Base-by-base conservation (phyloP, 2,888 invertebrate genomes). In the Netelia inedita region DNA sequence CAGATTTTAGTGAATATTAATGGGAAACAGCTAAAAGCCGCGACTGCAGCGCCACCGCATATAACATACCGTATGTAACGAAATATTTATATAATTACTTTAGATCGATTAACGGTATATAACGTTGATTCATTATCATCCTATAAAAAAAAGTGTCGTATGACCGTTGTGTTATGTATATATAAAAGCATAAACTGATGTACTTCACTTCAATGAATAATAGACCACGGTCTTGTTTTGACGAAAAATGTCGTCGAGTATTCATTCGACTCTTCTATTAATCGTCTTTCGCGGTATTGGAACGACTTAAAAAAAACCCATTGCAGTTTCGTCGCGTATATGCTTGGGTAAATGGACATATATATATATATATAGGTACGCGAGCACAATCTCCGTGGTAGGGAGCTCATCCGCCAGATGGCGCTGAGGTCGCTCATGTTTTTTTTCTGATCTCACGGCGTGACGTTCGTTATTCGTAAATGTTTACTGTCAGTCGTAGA, bases 121-220 rank as follows among this genome's bases (percentile, higher is more conserved):
- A 87, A 87, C 86, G 88, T 86, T 87, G 78, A 88, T 89, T 89
- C 89, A 91, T 88, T 89, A 90, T 88, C 86, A 89, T 89, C 83
- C 87, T 85, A 86, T 65, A 61, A 69, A 59, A 46, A 72, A 35
- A 83, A 74, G 61, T 87, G 87, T 86, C 87, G 86, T 89, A 90
- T 89, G 89, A 88, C 86, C 89, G 83, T 90, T 90, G 90, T 89
- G 89, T 90, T 90, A 89, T 90, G 89, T 90, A 90, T 91, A 88
- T 87, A 87, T 88, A 88, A 88, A 89, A 78, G 85, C 90, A 91
- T 91, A 90, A 90, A 91, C 87, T 79, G 73, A 88, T 89, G 87
- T 89, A 90, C 85, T 88, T 85, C 88, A 90, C 89, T 90, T 90
- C 82, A 35, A 35, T 35, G 88, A 88, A 87, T 82, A 88, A 88